phyloP scores from a whole-genome alignment of 2,113 vertebrate genomes.

The Solea senegalensis region DNA sequence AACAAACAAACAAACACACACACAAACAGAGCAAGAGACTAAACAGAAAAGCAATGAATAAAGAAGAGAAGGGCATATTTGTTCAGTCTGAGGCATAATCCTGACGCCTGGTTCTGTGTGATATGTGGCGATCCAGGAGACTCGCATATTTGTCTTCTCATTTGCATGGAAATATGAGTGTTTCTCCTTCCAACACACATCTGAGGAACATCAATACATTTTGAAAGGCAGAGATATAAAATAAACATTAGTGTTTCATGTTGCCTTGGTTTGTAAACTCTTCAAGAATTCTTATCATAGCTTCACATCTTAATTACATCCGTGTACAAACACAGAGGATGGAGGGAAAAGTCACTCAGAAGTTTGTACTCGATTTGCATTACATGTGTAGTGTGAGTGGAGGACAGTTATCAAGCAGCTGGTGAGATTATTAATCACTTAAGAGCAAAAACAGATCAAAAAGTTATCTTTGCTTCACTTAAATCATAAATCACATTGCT shows the following conservation, averaged over 20 bases:
- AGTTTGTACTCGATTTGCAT: too few species aligned
- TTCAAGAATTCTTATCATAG: conserved; percentile 33
- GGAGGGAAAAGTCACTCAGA: background rate
- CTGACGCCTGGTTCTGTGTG: conserved; percentile 52
- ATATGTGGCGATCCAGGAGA: conserved; percentile 56
- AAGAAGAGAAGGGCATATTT: conserved; percentile 47
- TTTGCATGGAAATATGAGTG: conserved; percentile 69
- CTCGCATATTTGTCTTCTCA: conserved; percentile 52
- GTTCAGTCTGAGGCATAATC: conserved; percentile 58
- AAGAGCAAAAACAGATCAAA: background rate
- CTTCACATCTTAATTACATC: conserved; percentile 50
- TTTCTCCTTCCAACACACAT: conserved; percentile 53
- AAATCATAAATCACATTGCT: background rate
- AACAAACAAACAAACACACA: conserved; percentile 52
- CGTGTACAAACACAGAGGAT: conserved; percentile 16
- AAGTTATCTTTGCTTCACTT: background rate
- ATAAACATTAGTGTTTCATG: conserved; percentile 56
- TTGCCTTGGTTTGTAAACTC: conserved; percentile 18
- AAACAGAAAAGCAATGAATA: conserved; percentile 52
- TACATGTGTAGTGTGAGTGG: background rate
- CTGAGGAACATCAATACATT: conserved; percentile 66
- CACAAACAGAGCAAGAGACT: conserved; percentile 30
- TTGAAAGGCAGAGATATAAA: conserved; percentile 62
- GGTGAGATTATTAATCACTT: conserved; percentile 4
- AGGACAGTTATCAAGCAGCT: background rate